These are phyloP conservation scores for Corvus cornix DNA, from an alignment of 2,113 vertebrate genomes.

Conservation along the genomic window DNA sequence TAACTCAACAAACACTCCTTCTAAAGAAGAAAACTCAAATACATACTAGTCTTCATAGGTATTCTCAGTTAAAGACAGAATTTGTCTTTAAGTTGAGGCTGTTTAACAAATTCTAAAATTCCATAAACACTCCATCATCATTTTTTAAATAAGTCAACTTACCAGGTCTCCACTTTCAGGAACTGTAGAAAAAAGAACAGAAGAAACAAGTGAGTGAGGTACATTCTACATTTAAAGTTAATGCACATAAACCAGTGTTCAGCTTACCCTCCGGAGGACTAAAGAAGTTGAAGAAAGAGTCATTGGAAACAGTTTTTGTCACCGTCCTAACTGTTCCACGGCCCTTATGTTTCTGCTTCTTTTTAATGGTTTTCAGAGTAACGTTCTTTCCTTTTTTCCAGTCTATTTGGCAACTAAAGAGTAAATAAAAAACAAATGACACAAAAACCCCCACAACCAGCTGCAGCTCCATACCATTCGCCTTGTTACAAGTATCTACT, in stretches of 20 bases:
- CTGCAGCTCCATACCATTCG: neutral
- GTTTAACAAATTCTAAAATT: neutral
- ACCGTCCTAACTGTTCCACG: conserved; percentile 96
- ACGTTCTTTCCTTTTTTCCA: conserved; percentile 99
- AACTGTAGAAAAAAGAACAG: conserved; percentile 74
- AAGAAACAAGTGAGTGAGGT: neutral
- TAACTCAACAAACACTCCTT: neutral
- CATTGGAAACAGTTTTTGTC: conserved; percentile 97
- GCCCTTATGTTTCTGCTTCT: conserved; percentile 99
- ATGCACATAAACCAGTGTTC: neutral
- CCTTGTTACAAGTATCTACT: neutral
- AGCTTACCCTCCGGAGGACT: conserved; percentile 90
- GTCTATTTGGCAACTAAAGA: conserved; percentile 89
- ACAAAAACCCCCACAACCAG: neutral
- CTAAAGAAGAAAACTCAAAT: neutral
- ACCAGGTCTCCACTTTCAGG: conserved; percentile 95
- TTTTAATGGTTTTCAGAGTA: conserved; percentile 98
- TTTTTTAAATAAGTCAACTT: conserved; percentile 59
- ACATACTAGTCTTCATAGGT: neutral
- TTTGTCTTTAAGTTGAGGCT: neutral
- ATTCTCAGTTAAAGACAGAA: neutral
- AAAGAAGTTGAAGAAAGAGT: conserved; percentile 99
- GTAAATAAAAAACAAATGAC: neutral
- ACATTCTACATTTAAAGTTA: neutral
- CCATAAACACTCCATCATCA: neutral